Evolutionary conservation across 2,113 vertebrate species (phyloP).

Genomic region (Serilophus lunatus): DNA sequence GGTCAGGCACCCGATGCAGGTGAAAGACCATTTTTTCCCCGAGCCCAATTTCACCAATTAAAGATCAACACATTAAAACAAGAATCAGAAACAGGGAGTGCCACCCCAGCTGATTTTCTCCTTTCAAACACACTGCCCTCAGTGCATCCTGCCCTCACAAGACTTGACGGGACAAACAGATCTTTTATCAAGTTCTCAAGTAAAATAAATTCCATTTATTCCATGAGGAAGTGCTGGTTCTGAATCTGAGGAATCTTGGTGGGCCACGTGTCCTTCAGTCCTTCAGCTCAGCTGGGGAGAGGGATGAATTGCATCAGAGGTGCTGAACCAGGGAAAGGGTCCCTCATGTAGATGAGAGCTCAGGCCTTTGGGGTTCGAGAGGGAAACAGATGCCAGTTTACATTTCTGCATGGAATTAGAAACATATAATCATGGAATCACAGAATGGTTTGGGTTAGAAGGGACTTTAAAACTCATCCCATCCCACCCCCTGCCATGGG

Average conservation of each 20-base stretch:
- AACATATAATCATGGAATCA: not conserved
- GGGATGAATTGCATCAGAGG: not conserved
- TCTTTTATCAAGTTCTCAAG: not conserved
- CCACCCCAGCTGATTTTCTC: not conserved
- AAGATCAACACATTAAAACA: not conserved
- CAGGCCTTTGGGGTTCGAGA: not conserved
- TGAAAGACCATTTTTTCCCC: not conserved
- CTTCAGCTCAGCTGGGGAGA: not conserved
- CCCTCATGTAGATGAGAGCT: not conserved
- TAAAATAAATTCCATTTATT: not conserved
- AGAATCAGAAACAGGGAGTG: not conserved
- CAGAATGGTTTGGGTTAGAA: too few relatives aligned
- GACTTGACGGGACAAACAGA: not conserved
- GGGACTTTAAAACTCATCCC: too few relatives aligned
- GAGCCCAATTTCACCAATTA: not conserved
- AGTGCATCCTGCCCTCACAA: not conserved
- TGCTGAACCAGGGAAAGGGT: not conserved
- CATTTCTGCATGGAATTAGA: not conserved
- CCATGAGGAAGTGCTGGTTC: not conserved
- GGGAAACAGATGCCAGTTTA: not conserved
- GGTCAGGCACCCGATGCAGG: not conserved
- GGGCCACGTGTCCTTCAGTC: not conserved
- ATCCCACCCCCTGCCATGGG: too few relatives aligned
- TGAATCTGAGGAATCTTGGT: not conserved
- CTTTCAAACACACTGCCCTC: not conserved